Evolutionary conservation across 2,113 vertebrate species (phyloP).

Genomic region (Mustelus asterias): DNA sequence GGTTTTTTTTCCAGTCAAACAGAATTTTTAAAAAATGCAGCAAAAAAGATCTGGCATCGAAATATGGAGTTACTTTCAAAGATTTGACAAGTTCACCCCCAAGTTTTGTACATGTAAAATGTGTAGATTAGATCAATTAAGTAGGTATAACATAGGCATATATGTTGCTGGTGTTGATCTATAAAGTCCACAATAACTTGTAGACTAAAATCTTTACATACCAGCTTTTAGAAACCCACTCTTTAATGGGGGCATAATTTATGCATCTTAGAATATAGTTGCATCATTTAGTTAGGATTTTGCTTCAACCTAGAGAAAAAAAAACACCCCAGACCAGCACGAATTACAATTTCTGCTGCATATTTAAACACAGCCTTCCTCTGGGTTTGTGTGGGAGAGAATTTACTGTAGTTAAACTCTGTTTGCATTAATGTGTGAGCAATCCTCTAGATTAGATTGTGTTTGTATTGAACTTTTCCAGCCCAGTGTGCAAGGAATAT

Average conservation of each 20-base stretch:
- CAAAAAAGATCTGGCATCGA: background rate
- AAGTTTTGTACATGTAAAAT: background rate
- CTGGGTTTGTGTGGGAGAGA: too few relatives aligned
- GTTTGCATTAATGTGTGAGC: background rate
- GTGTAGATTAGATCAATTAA: background rate
- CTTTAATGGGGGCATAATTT: background rate
- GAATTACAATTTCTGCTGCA: background rate
- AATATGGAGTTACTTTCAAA: background rate
- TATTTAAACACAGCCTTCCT: background rate
- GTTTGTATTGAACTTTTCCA: background rate
- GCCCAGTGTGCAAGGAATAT: too few relatives aligned
- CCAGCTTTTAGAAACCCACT: background rate
- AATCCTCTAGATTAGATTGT: background rate
- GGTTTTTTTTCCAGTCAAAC: background rate
- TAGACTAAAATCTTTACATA: background rate
- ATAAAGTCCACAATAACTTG: background rate
- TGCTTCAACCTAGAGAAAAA: background rate
- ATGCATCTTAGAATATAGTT: background rate
- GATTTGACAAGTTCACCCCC: background rate
- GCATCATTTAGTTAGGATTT: background rate
- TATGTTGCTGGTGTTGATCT: background rate
- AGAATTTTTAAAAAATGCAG: background rate
- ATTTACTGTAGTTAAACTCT: background rate
- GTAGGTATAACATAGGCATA: background rate
- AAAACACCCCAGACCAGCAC: background rate